These are phyloP conservation scores for Drosophila setosimentum DNA, from an alignment of 2,888 invertebrate species.

Conservation along the genomic window DNA sequence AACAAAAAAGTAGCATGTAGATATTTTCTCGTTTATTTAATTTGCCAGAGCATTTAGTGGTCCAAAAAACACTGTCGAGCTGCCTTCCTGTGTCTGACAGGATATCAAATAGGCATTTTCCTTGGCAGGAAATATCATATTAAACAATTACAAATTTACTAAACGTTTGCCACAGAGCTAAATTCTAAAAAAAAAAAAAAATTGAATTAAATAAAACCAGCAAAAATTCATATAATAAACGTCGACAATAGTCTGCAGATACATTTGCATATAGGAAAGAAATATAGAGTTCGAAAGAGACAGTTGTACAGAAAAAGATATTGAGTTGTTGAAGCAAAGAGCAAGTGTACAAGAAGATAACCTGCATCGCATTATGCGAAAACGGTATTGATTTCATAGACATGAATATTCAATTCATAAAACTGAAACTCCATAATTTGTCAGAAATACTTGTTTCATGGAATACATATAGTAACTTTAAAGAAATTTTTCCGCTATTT, in stretches of 20 bases:
- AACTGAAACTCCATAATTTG: neutral
- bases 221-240: neutral
- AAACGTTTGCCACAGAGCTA: slow-evolving; percentile 9
- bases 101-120: slow-evolving; percentile 71
- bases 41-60: slow-evolving; percentile 19
- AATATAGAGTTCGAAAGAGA: neutral
- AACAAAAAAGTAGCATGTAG: slow-evolving; percentile 67
- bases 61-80: slow-evolving; percentile 26
- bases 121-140: slow-evolving; percentile 71
- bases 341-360: neutral
- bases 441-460: neutral
- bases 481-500: neutral
- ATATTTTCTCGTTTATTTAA: slow-evolving; percentile 52
- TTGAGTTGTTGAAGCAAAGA: neutral
- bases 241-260: neutral
- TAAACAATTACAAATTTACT: slow-evolving; percentile 68
- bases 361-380: neutral
- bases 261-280: neutral
- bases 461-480: neutral
- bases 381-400: neutral
- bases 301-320: neutral
- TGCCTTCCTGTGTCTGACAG: slow-evolving; percentile 64
- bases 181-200: neutral
- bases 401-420: neutral
- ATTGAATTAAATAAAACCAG: neutral